Percentiles rank a stretch among this genome's conserved stretches.
These are phyloP conservation scores for Lypha dubia DNA, from an alignment of 2,888 invertebrate genomes.

Conservation along the genomic window DNA sequence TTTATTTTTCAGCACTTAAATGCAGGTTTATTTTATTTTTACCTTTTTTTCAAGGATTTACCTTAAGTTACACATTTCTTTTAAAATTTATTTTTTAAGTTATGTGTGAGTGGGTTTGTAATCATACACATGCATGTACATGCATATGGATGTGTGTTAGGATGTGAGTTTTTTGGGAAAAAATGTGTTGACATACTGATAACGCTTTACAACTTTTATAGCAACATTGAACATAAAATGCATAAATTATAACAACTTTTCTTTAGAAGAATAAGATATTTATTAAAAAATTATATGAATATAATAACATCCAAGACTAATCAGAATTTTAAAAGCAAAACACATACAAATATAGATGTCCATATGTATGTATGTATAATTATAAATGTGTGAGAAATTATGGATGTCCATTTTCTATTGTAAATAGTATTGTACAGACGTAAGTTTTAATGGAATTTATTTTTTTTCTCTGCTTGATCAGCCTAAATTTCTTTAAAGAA, in stretches of 20 bases:
- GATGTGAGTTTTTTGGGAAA: slow-evolving; percentile 3
- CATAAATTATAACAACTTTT: slow-evolving; percentile 58
- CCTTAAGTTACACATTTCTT: slow-evolving; percentile 48
- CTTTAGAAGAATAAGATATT: slow-evolving; percentile 23
- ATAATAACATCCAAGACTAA: background rate
- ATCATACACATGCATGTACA: background rate
- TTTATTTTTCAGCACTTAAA: slow-evolving; percentile 73
- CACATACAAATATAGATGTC: background rate
- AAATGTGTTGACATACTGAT: slow-evolving; percentile 71
- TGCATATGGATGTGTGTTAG: background rate
- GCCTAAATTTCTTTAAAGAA: too few species aligned
- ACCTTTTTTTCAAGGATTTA: slow-evolving; percentile 65
- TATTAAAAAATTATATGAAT: slow-evolving; percentile 10
- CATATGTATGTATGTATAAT: too few species aligned
- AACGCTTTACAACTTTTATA: slow-evolving; percentile 68
- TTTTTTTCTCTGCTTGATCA: too few species aligned
- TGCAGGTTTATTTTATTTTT: slow-evolving; percentile 66
- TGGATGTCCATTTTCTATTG: too few species aligned
- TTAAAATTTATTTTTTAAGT: background rate
- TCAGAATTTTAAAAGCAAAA: slow-evolving; percentile 26
- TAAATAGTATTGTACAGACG: too few species aligned
- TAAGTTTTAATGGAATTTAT: too few species aligned
- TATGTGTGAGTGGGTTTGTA: background rate
- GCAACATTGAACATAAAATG: slow-evolving; percentile 61
- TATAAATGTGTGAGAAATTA: too few species aligned